Evolutionary conservation across 2,888 invertebrate genomes (phyloP), one percentile per base, ranked within the genome.

Genomic region (Salpingus planirostris): DNA sequence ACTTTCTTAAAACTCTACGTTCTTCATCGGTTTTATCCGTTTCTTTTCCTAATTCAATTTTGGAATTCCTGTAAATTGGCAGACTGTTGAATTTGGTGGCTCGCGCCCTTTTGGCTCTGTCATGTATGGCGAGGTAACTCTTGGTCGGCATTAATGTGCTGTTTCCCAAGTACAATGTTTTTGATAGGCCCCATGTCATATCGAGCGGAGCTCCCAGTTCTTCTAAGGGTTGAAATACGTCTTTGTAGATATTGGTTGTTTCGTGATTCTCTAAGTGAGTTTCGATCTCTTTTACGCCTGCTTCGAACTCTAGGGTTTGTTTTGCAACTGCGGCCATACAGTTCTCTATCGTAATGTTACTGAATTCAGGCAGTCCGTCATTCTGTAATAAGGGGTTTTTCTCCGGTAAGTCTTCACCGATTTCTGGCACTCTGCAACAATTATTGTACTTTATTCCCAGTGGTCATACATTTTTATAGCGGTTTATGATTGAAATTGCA

Each of bases 171-270:
- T 85, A 89, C 7, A 93, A 62, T 2, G 85, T 78, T 62, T 90
- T 91, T 0, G 89, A 80, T 47, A 90, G 72, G 6, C 88, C 87
- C 88, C 89, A 91, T 2, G 87, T 87, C 27, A 80, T 74, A 55
- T 88, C 85, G 27, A 95, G 62, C 6, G 84, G 80, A 1, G 74
- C 70, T 15, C 79, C 77, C 1, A 80, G 59, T 47, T 74, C 73
- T 57, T 95, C 91, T 13, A 92, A 55, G 1, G 85, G 83, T 42
- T 76, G 69, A 38, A 91, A 71, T 27, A 86, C 67, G 51, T 80
- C 77, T 15, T 70, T 63, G 57, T 87, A 80, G 25, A 80, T 67
- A 60, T 81, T 73, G 11, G 7, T 6, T 46, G 69, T 67, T 24
- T 69, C 56, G 8, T 55, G 40, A 11, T 49, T 57, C 46, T 47